Base-by-base conservation (phyloP, 2,888 invertebrate genomes). In the Neoascia interrupta region DNA sequence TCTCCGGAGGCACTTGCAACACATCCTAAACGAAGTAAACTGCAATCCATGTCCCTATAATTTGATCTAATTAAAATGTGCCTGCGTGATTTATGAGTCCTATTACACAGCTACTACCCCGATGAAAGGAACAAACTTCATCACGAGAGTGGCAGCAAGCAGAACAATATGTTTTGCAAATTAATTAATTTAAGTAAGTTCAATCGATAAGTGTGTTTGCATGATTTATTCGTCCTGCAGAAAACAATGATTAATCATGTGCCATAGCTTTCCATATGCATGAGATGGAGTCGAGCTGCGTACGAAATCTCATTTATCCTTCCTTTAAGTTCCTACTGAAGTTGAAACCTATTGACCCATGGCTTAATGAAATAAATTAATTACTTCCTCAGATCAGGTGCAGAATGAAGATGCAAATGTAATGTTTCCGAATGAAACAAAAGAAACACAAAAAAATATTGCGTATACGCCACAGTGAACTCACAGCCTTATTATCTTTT, bases 141-240 rank as follows among this genome's bases (percentile, higher is more conserved):
- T n/a, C n/a, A n/a, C n/a, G n/a, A n/a, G n/a, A n/a, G n/a, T n/a
- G n/a, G n/a, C n/a, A n/a, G n/a, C n/a, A n/a, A n/a, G n/a, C n/a
- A n/a, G n/a, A n/a, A n/a, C n/a, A n/a, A n/a, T n/a, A n/a, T n/a
- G n/a, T 39, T 34, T 37, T 31, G 39, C 51, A 43, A 43, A 53
- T 64, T 53, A 64, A 64, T 64, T 64, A 19, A 41, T 31, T 39
- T 39, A 51, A 49, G 63, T 51, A 51, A 51, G 63, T 63, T 64
- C 37, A 64, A 19, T 16, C 41, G 49, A 49, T 51, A 39, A 26
- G 41, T 34, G 18, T 6, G 36, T 26, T 11, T 28, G 21, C 16
- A 31, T 18, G 11, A 13, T 28, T 13, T 28, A 63, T 41, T 31
- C 63, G 16, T 15, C 23, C 18, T 60, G 36, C 3, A 3, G 13